A percentile compares a stretch with the other conserved stretches of the same genome.
These are phyloP conservation scores for Hybognathus amarus DNA, from an alignment of 2,797 vertebrate genomes.

Conservation along the genomic window DNA sequence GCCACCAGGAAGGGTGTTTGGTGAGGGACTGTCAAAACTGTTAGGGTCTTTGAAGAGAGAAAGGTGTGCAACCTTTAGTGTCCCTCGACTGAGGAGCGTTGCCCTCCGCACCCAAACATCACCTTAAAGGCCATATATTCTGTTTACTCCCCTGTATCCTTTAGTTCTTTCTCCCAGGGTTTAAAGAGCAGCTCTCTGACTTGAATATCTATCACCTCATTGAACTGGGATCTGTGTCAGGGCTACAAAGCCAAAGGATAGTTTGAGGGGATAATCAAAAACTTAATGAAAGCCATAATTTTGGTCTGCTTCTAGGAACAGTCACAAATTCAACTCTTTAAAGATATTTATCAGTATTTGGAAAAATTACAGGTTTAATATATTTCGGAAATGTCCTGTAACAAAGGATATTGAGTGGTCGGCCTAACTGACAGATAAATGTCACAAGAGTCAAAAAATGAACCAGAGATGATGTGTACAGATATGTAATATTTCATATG, in stretches of 20 bases:
- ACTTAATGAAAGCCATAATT: too few relatives aligned
- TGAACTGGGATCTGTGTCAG: slow-evolving; percentile 28
- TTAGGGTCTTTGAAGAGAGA: slow-evolving; percentile 66
- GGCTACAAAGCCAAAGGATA: slow-evolving; percentile 7
- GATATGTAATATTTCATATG: not conserved
- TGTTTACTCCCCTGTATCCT: slow-evolving; percentile 76
- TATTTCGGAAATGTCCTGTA: not conserved
- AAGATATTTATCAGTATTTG: not conserved
- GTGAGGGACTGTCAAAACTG: slow-evolving; percentile 76
- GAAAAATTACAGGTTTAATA: not conserved
- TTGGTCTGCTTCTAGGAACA: not conserved
- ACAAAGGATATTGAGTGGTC: not conserved
- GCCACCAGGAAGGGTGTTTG: slow-evolving; percentile 65
- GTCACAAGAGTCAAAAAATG: not conserved
- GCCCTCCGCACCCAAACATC: slow-evolving; percentile 69
- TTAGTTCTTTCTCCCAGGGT: slow-evolving; percentile 68
- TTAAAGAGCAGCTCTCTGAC: slow-evolving; percentile 60
- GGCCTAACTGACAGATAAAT: not conserved
- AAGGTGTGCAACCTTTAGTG: slow-evolving; percentile 78
- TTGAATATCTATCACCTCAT: slow-evolving; percentile 67
- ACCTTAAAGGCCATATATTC: slow-evolving; percentile 79
- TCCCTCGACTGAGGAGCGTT: slow-evolving; percentile 68
- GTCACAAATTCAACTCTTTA: not conserved
- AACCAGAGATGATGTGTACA: slow-evolving; percentile 6
- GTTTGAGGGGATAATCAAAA: not conserved